phyloP scores from a whole-genome alignment of 2,797 vertebrate species.

The Cephalopachus bancanus region DNA sequence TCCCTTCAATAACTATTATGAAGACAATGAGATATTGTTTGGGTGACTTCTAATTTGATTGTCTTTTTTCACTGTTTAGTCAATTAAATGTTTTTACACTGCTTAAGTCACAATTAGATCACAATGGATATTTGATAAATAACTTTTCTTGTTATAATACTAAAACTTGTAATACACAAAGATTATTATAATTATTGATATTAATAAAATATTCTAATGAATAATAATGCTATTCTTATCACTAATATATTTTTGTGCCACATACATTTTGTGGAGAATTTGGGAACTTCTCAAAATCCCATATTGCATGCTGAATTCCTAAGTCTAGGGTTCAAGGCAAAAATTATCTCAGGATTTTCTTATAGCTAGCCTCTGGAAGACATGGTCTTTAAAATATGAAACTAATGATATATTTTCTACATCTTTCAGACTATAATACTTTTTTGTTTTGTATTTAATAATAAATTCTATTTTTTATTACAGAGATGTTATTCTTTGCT shows the following conservation, averaged over 20 bases:
- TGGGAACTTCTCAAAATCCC: not conserved
- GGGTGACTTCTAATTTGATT: not conserved
- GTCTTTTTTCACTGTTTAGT: not conserved
- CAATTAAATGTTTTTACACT: not conserved
- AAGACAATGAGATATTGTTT: not conserved
- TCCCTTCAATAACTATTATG: not conserved
- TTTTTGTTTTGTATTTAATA: not conserved
- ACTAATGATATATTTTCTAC: not conserved
- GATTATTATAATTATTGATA: not conserved
- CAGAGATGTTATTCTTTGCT: not conserved
- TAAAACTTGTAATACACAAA: not conserved
- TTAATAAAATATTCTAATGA: not conserved
- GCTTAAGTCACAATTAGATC: not conserved
- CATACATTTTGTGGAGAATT: not conserved
- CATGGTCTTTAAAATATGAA: not conserved
- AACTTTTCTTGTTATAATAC: not conserved
- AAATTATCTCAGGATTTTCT: not conserved
- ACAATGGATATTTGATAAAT: not conserved
- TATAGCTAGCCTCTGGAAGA: not conserved
- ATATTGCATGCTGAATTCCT: not conserved
- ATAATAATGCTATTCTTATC: not conserved
- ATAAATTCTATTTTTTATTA: slow-evolving; percentile 11
- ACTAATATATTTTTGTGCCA: not conserved
- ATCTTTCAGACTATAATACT: not conserved
- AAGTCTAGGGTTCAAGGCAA: not conserved